A percentile compares a stretch with the other conserved stretches of the same genome.
phyloP scores from a whole-genome alignment of 1,140 invertebrate species.

The Ceratina japonica region DNA sequence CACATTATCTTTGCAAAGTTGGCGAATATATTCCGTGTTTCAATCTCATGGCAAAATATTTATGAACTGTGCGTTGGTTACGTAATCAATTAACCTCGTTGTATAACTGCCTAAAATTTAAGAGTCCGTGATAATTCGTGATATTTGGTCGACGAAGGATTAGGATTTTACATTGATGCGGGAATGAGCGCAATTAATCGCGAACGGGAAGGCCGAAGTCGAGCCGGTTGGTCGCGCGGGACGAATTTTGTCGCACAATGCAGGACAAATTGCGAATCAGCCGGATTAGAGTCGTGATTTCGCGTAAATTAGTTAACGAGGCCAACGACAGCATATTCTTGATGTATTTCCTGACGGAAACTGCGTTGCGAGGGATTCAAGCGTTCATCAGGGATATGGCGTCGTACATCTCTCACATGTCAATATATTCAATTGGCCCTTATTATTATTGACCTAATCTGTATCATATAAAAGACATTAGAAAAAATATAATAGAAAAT shows the following conservation, averaged over 20 bases:
- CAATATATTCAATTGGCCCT: conserved; percentile 56
- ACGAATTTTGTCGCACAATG: conserved; percentile 19
- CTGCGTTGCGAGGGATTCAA: conserved; percentile 27
- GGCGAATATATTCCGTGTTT: no score
- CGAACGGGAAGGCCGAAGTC: background rate
- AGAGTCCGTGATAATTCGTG: no score
- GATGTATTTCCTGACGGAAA: conserved; percentile 24
- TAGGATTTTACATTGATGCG: no score
- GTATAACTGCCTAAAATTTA: no score
- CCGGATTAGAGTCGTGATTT: background rate
- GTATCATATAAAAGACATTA: no score
- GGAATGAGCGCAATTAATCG: background rate
- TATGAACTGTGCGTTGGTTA: no score
- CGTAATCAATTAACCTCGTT: no score
- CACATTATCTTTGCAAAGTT: no score
- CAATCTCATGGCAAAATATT: no score
- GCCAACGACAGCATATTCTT: conserved; percentile 21
- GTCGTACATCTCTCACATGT: background rate
- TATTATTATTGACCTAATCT: conserved; percentile 31
- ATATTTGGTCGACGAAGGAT: no score
- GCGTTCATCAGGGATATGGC: conserved; percentile 47
- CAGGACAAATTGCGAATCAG: conserved; percentile 31
- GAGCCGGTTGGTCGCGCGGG: background rate
- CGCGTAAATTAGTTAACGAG: conserved; percentile 36
- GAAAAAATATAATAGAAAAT: no score